phyloP scores from a whole-genome alignment of 2,888 invertebrate genomes.

The Endomychus coccineus region DNA sequence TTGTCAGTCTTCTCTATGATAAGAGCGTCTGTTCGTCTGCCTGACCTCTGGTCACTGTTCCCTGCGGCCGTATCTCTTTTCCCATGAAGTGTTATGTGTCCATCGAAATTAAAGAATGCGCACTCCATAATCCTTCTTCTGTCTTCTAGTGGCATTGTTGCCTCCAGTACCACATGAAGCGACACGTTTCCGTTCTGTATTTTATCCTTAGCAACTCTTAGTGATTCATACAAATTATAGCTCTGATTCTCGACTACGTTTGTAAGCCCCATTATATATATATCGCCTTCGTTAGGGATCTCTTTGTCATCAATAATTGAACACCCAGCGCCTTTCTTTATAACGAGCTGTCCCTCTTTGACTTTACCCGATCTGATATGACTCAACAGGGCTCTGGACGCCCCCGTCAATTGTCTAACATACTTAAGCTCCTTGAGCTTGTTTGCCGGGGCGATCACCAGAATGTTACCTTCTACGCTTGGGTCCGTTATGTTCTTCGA shows the following conservation, averaged over 20 bases:
- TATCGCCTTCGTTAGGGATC: neutral
- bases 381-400: neutral
- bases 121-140: neutral
- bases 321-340: neutral
- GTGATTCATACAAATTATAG: too few species aligned
- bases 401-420: neutral
- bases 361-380: neutral
- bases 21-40: neutral
- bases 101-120: neutral
- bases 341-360: neutral
- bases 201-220: too few species aligned
- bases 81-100: neutral
- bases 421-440: slow-evolving; percentile 1
- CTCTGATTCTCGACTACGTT: too few species aligned
- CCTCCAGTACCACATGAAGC: neutral
- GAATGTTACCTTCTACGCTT: slow-evolving; percentile 2
- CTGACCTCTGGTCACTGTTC: neutral
- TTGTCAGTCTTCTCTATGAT: neutral
- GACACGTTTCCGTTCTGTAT: too few species aligned
- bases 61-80: neutral
- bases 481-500: slow-evolving; percentile 1
- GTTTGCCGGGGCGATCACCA: slow-evolving; percentile 3
- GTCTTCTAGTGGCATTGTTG: neutral
- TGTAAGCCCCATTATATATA: neutral
- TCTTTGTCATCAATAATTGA: neutral